phyloP scores from a whole-genome alignment of 2,797 vertebrate genomes.

The Zonotrichia albicollis region DNA sequence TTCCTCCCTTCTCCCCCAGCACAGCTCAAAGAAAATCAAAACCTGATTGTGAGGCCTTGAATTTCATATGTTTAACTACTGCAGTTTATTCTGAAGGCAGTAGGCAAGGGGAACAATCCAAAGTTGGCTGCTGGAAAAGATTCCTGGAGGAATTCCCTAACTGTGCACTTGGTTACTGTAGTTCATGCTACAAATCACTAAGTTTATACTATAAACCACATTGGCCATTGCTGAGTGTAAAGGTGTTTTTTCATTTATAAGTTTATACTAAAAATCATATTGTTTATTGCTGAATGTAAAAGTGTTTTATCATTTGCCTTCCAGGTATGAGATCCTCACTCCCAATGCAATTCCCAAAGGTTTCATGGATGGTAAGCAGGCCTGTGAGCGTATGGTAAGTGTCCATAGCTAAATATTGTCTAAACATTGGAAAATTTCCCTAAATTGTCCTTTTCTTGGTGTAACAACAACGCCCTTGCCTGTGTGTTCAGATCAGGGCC shows the following conservation, averaged over 20 bases:
- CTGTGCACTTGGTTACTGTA: neutral
- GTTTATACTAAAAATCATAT: neutral
- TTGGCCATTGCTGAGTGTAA: neutral
- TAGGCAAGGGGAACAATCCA: neutral
- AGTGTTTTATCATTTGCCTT: constrained; percentile 9
- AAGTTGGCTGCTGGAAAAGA: neutral
- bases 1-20: accelerated
- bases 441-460: neutral
- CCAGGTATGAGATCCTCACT: constrained; percentile 95
- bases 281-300: neutral
- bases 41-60: neutral
- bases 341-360: constrained; percentile 98
- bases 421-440: neutral
- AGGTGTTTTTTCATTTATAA: neutral
- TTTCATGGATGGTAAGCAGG: constrained; percentile 98
- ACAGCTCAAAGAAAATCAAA: neutral
- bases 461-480: neutral
- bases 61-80: neutral
- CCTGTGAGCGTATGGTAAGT: constrained; percentile 95
- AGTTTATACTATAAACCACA: neutral
- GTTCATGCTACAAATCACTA: neutral
- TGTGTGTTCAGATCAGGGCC: constrained; percentile 83
- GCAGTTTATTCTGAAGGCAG: neutral
- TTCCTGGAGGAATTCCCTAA: neutral
- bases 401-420: neutral